These are phyloP conservation scores for Danaus plexippus DNA, from an alignment of 1,140 invertebrate genomes.

Conservation along the genomic window DNA sequence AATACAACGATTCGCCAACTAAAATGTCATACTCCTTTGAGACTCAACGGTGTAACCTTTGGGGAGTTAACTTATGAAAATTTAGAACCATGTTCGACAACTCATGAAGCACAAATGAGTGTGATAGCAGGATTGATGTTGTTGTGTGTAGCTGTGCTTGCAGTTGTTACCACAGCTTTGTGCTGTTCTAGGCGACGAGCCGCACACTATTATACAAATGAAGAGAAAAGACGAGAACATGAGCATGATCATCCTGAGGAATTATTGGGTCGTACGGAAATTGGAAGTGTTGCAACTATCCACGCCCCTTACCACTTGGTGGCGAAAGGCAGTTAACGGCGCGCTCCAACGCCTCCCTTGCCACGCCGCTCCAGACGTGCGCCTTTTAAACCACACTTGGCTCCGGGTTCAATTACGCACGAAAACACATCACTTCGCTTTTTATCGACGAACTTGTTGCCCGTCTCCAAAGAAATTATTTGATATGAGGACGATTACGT, in stretches of 20 bases:
- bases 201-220: slow-evolving; percentile 81
- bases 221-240: slow-evolving; percentile 74
- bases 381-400: slow-evolving; percentile 23
- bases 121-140: slow-evolving; percentile 73
- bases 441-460: slow-evolving; percentile 32
- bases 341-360: slow-evolving; percentile 27
- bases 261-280: slow-evolving; percentile 41
- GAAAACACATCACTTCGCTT: slow-evolving; percentile 30
- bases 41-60: slow-evolving; percentile 67
- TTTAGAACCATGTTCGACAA: slow-evolving; percentile 71
- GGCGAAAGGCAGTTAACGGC: slow-evolving; percentile 54
- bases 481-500: slow-evolving; percentile 62
- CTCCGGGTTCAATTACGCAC: slow-evolving; percentile 18
- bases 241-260: slow-evolving; percentile 68
- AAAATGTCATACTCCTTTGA: slow-evolving; percentile 70
- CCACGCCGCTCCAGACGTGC: slow-evolving; percentile 26
- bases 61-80: slow-evolving; percentile 59
- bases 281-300: slow-evolving; percentile 56
- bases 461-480: slow-evolving; percentile 32
- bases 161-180: slow-evolving; percentile 67
- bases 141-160: slow-evolving; percentile 68
- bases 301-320: slow-evolving; percentile 55
- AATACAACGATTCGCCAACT: slow-evolving; percentile 66
- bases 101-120: slow-evolving; percentile 72
- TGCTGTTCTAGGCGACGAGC: slow-evolving; percentile 76